Conservation (phyloP, 2,113 vertebrate genomes). For the Mesembrinibis cayennensis region DNA sequence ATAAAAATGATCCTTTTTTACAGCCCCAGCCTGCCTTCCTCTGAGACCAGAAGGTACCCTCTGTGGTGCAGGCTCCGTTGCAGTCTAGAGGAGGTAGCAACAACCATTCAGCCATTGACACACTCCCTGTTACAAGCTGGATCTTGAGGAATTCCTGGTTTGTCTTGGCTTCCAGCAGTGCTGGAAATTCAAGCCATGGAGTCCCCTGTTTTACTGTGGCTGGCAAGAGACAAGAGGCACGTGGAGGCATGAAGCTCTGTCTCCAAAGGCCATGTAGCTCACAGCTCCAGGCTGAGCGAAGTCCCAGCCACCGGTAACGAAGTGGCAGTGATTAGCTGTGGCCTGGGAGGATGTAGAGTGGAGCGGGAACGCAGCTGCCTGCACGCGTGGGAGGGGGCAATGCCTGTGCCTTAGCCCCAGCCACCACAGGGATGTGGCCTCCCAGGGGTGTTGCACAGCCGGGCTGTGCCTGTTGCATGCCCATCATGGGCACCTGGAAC, state of each 20-base stretch:
- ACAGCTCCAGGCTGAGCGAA: background rate
- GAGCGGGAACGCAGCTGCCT: background rate
- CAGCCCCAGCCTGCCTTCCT: background rate
- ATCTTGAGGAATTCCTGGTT: background rate
- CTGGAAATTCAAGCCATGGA: background rate
- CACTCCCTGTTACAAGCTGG: background rate
- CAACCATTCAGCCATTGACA: background rate
- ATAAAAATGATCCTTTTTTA: background rate
- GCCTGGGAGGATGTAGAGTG: background rate
- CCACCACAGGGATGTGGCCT: fast-evolving
- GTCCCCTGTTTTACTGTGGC: background rate
- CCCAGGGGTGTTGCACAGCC: fast-evolving
- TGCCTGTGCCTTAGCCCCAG: background rate
- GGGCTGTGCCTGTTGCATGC: background rate
- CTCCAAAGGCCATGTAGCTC: background rate
- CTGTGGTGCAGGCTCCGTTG: background rate
- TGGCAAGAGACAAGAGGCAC: background rate
- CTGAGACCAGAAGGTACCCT: background rate
- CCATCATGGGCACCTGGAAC: background rate
- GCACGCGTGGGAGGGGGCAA: fast-evolving
- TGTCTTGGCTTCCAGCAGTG: no score
- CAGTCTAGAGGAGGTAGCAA: background rate
- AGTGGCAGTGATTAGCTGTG: background rate
- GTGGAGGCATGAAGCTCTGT: background rate
- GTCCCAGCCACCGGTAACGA: background rate